Percentiles rank a stretch among this genome's conserved stretches.
Conservation (phyloP, 2,797 vertebrate genomes). For the Brachyalestes nurse region DNA sequence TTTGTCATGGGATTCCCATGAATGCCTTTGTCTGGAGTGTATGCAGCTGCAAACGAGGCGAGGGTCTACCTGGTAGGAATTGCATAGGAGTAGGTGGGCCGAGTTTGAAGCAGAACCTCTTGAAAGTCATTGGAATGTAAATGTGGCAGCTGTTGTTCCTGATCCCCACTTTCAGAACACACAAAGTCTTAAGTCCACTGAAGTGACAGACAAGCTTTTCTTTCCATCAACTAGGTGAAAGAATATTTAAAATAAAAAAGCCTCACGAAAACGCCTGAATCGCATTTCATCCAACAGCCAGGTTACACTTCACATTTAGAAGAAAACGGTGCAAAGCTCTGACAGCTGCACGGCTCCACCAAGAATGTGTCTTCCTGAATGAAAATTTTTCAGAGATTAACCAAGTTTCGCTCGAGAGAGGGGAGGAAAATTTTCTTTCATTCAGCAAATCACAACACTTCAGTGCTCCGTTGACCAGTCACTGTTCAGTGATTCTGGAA, state of each 20-base stretch:
- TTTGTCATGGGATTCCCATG: slow-evolving; percentile 4
- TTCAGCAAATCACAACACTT: slow-evolving; percentile 63
- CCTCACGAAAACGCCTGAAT: slow-evolving; percentile 32
- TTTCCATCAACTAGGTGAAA: slow-evolving; percentile 40
- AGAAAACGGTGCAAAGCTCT: slow-evolving; percentile 45
- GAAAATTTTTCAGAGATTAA: slow-evolving; percentile 51
- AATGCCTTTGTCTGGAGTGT: slow-evolving; percentile 1
- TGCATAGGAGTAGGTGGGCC: slow-evolving; percentile 53
- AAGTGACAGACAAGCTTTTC: slow-evolving; percentile 55
- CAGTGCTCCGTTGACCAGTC: slow-evolving; percentile 57
- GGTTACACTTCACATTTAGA: slow-evolving; percentile 47
- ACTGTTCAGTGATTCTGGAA: slow-evolving; percentile 59
- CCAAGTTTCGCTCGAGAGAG: slow-evolving; percentile 43
- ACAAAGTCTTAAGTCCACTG: slow-evolving; percentile 51
- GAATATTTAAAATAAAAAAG: neutral
- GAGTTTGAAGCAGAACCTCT: slow-evolving; percentile 48
- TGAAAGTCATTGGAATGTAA: slow-evolving; percentile 62
- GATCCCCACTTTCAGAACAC: slow-evolving; percentile 53
- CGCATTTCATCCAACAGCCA: slow-evolving; percentile 50
- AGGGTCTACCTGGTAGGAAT: slow-evolving; percentile 54
- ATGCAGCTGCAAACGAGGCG: slow-evolving; percentile 13
- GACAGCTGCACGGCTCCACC: slow-evolving; percentile 50
- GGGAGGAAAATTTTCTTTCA: slow-evolving; percentile 25
- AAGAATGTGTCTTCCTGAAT: slow-evolving; percentile 47
- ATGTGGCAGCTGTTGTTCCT: slow-evolving; percentile 62